Percentiles rank a stretch among this genome's conserved stretches.
Evolutionary conservation across 2,888 invertebrate species (phyloP).

Genomic region (Cremastinae sp.): DNA sequence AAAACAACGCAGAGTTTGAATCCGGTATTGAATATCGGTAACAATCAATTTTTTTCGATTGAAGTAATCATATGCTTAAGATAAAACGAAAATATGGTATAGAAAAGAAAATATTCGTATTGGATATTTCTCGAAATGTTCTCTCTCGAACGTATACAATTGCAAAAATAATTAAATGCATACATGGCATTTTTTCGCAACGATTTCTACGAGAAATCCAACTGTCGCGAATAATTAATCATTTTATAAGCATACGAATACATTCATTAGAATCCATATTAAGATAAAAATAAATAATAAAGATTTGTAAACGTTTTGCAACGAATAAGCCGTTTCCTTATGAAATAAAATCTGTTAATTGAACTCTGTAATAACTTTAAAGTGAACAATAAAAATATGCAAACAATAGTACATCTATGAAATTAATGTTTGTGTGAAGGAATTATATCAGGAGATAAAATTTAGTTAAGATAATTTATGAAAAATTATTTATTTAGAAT

Average conservation of each 20-base stretch:
- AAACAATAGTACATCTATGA: neutral
- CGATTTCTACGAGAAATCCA: neutral
- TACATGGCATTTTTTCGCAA: neutral
- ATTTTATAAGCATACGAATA: constrained; percentile 34
- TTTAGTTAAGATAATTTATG: constrained; percentile 61
- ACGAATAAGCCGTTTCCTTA: constrained; percentile 14
- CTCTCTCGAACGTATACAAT: constrained; percentile 7
- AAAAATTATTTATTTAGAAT: constrained; percentile 73
- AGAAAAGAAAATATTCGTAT: too few relatives aligned
- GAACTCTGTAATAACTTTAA: constrained; percentile 40
- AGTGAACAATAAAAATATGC: constrained; percentile 27
- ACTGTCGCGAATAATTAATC: constrained; percentile 10
- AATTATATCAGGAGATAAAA: neutral
- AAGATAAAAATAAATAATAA: neutral
- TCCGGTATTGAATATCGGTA: neutral
- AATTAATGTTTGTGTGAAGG: neutral
- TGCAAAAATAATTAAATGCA: neutral
- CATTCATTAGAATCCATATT: neutral
- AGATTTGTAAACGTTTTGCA: neutral
- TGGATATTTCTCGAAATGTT: neutral
- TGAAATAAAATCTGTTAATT: constrained; percentile 23
- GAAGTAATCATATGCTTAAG: too few relatives aligned
- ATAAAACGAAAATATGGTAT: neutral
- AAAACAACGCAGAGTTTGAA: neutral
- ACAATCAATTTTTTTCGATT: neutral